A percentile compares a stretch with the other conserved stretches of the same genome.
phyloP scores from a whole-genome alignment of 2,113 vertebrate species.

The Prietella phreatophila region DNA sequence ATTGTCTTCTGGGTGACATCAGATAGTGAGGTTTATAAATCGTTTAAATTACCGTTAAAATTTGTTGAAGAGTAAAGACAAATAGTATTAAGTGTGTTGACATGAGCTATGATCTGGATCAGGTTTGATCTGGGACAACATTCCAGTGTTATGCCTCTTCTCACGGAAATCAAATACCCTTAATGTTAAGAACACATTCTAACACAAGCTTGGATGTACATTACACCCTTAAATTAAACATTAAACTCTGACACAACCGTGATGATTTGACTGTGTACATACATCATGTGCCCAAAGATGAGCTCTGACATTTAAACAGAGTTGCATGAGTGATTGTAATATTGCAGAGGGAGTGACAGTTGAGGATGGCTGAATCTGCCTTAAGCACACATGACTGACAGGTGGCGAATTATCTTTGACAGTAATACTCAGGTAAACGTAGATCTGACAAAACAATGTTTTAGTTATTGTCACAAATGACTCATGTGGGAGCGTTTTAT shows the following conservation, averaged over 20 bases:
- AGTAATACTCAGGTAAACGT: slow-evolving; percentile 34
- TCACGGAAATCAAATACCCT: not conserved
- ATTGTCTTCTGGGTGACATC: not conserved
- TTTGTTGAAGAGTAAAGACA: not conserved
- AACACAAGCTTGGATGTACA: not conserved
- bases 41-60: not conserved
- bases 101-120: not conserved
- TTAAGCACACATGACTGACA: slow-evolving; percentile 8
- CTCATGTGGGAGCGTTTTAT: slow-evolving; percentile 55
- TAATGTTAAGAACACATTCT: not conserved
- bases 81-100: not conserved
- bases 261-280: not conserved
- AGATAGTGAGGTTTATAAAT: not conserved
- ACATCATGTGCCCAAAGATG: not conserved
- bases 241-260: not conserved
- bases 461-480: slow-evolving; percentile 64
- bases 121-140: not conserved
- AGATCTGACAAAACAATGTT: slow-evolving; percentile 53
- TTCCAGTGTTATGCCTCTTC: not conserved
- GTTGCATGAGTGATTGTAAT: slow-evolving; percentile 1
- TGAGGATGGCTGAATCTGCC: slow-evolving; percentile 14
- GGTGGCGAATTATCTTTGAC: slow-evolving; percentile 9
- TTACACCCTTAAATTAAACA: not conserved
- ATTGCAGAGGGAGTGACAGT: slow-evolving; percentile 14
- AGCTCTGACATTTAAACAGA: not conserved